Evolutionary conservation across 2,797 vertebrate genomes (phyloP).

Genomic region (Rhabdomys pumilio): DNA sequence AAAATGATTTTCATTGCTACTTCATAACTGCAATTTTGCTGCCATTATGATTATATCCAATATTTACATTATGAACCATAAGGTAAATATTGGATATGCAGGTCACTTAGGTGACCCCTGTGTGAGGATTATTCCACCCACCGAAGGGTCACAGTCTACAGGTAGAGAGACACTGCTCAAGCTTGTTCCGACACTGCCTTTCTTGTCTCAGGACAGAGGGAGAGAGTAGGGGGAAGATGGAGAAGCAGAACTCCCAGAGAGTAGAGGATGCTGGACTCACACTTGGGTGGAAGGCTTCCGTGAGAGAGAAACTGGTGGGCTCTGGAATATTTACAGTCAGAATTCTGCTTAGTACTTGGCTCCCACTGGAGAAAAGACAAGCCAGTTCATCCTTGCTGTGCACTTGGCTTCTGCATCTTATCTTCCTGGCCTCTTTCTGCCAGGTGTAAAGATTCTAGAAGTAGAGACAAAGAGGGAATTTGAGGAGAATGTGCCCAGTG

Average conservation of each 20-base stretch:
- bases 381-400: background rate
- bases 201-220: background rate
- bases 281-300: background rate
- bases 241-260: background rate
- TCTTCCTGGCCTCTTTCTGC: background rate
- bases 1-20: background rate
- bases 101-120: no score
- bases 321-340: background rate
- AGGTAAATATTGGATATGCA: background rate
- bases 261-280: background rate
- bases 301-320: no score
- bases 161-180: background rate
- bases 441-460: conserved; percentile 29
- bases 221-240: background rate
- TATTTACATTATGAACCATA: background rate
- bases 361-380: conserved; percentile 49
- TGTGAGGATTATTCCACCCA: background rate
- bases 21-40: background rate
- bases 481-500: background rate
- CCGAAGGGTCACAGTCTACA: background rate
- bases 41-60: no score
- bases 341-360: conserved; percentile 39
- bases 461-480: conserved; percentile 21
- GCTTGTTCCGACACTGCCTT: background rate
- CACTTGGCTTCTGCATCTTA: background rate